These are phyloP conservation scores for Phasianus colchicus DNA, from an alignment of 2,113 vertebrate genomes.

Conservation along the genomic window DNA sequence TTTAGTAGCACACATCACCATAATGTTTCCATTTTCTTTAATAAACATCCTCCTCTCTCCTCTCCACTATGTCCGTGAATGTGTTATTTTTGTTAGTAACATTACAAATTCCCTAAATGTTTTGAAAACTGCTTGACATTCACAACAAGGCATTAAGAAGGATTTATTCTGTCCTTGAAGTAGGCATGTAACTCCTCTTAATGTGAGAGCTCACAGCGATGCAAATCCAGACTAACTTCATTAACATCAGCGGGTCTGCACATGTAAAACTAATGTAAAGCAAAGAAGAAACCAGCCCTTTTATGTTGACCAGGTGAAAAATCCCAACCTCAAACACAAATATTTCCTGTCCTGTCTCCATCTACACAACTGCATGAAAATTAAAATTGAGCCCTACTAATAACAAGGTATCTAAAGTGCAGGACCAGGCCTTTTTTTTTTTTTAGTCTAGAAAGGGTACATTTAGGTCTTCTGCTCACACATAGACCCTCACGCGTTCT, in stretches of 20 bases:
- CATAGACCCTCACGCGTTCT: neutral
- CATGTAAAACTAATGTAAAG: neutral
- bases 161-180: slow-evolving; percentile 39
- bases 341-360: neutral
- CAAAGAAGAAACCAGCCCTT: neutral
- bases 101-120: slow-evolving; percentile 8
- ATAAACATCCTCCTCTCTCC: neutral
- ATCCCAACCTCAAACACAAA: neutral
- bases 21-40: neutral
- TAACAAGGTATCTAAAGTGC: neutral
- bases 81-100: neutral
- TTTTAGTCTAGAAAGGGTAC: neutral
- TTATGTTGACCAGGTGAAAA: neutral
- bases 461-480: neutral
- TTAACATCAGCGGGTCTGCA: neutral
- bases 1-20: neutral
- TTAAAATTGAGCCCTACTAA: neutral
- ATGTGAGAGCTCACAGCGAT: neutral
- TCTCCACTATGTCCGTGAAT: neutral
- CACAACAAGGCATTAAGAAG: slow-evolving; percentile 29
- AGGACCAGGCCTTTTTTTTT: neutral
- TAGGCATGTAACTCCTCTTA: neutral
- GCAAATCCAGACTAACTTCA: slow-evolving; percentile 48
- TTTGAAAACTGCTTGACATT: slow-evolving; percentile 25
- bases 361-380: neutral